These are phyloP conservation scores for Porites cylindrica DNA, from an alignment of 92 coral and sea anemone genomes.

Conservation along the genomic window DNA sequence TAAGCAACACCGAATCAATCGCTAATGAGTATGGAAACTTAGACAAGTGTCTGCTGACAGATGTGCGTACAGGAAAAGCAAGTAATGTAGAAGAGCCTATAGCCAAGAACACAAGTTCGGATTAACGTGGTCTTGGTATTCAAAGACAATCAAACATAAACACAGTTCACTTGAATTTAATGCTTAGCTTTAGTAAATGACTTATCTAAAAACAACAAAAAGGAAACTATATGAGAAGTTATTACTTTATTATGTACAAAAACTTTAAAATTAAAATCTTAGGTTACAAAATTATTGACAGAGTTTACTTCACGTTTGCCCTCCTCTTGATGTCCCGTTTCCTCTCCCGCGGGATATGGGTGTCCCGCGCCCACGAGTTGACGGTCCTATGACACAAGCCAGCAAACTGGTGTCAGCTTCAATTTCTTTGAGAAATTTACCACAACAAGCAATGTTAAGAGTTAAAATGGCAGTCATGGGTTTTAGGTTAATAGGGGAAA, in stretches of 20 bases:
- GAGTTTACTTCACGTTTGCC: constrained; percentile 11
- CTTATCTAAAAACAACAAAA: background rate
- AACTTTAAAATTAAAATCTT: background rate
- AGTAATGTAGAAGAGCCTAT: background rate
- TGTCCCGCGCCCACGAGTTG: constrained; percentile 42
- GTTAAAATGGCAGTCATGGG: background rate
- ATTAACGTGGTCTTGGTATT: no score
- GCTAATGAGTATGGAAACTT: background rate
- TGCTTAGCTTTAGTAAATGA: constrained; percentile 28
- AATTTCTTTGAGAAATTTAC: background rate
- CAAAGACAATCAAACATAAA: no score
- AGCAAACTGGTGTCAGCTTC: background rate
- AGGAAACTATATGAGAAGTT: background rate
- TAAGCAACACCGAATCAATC: background rate
- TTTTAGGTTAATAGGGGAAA: background rate
- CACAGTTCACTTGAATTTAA: background rate
- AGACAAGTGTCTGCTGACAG: background rate
- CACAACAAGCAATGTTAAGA: background rate
- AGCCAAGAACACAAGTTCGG: background rate
- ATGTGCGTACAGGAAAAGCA: background rate
- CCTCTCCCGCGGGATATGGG: constrained; percentile 37
- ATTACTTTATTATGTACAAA: constrained; percentile 26
- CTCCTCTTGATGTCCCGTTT: constrained; percentile 31
- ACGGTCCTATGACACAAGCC: constrained; percentile 12
- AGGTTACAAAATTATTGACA: background rate